Percentiles rank a stretch among this genome's conserved stretches.
phyloP scores from a whole-genome alignment of 2,888 invertebrate species.

The Escarpia spicata region DNA sequence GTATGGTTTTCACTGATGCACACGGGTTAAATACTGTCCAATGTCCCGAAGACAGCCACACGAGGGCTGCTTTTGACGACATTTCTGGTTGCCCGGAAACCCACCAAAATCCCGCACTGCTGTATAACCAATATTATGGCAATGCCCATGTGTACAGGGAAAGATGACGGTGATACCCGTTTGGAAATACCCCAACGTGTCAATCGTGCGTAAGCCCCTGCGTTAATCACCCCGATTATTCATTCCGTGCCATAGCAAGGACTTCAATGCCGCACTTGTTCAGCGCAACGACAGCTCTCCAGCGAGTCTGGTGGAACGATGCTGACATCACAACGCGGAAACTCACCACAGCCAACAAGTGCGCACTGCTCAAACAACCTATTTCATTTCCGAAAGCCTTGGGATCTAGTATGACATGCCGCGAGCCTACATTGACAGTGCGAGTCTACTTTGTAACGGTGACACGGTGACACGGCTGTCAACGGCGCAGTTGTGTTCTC shows the following conservation, averaged over 20 bases:
- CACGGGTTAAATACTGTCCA: too few species aligned
- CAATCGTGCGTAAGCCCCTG: too few species aligned
- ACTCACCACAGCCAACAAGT: background rate
- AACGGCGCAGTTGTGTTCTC: background rate
- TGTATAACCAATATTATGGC: too few species aligned
- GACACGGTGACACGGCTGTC: background rate
- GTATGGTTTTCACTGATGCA: too few species aligned
- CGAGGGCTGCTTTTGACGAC: too few species aligned
- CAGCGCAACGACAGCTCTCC: too few species aligned
- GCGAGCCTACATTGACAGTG: background rate
- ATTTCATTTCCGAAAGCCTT: conserved; percentile 8
- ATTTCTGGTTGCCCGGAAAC: too few species aligned
- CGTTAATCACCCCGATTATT: background rate
- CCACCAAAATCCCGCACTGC: too few species aligned
- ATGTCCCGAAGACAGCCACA: too few species aligned
- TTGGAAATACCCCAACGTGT: too few species aligned
- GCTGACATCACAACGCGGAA: background rate
- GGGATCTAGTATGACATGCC: background rate
- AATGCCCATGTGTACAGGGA: too few species aligned
- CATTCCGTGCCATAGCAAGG: background rate
- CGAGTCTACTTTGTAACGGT: background rate
- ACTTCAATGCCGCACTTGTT: background rate
- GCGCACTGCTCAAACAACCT: background rate
- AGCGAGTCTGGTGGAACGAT: background rate
- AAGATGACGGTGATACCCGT: too few species aligned